Evolutionary conservation across 2,888 invertebrate genomes (phyloP), one percentile per base, ranked within the genome.

Genomic region (Parnassius glacialis): DNA sequence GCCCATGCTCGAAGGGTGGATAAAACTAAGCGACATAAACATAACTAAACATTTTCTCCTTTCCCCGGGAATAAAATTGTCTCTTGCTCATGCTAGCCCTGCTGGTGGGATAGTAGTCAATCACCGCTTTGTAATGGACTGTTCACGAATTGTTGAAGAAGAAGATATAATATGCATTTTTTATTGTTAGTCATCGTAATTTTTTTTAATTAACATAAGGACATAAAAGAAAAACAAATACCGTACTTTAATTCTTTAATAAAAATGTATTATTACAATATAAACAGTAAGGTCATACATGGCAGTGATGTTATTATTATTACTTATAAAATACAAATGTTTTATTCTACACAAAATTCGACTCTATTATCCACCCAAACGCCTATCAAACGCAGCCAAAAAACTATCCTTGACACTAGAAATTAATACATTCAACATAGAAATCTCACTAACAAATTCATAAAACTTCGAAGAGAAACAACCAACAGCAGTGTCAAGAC

Each of bases 201-300:
- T 34, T 34, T 34, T 34, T 34, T 34, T 5, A 25, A 25, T 25
- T 34, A 34, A 34, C 7, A 7, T 34, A 12, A 45, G 2, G 45
- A 45, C n/a, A 12, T 48, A 48, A 13, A 48, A 48, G 73, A 70
- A 52, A 68, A 34, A 59, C 64, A 61, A 62, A 10, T 66, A 68
- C 67, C 68, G 68, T 77, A 78, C 80, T 79, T 82, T 76, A 81
- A 79, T 81, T 82, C 79, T 78, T 89, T 89, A 88, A 89, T 89
- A 90, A 88, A 85, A 90, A 83, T 85, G 74, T 87, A 85, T 80
- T 84, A 84, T 87, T 88, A 90, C 79, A 87, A 83, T 90, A 90
- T 86, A 90, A 89, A 90, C 89, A 87, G 87, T 90, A 91, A 89
- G 89, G 90, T 89, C 90, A 84, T 89, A 90, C 83, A 90, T 90